A percentile compares a stretch with the other conserved stretches of the same genome.
phyloP scores from a whole-genome alignment of 2,797 vertebrate genomes.

The Perodicticus potto region DNA sequence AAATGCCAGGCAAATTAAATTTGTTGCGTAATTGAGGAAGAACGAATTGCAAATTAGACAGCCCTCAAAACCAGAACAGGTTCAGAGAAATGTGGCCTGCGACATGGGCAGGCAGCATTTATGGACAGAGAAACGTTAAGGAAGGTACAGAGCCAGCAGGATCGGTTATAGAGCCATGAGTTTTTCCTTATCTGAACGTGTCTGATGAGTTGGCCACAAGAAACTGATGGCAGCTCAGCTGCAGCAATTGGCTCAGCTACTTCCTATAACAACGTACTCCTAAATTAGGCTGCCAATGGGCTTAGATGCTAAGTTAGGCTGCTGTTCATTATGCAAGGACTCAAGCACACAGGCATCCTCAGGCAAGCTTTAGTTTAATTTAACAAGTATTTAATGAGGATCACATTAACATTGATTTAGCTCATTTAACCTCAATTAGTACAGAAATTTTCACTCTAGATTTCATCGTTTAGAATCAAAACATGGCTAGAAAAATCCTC shows the following conservation, averaged over 20 bases:
- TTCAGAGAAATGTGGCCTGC: background rate
- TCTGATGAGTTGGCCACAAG: background rate
- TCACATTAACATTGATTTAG: conserved; percentile 57
- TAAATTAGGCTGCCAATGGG: background rate
- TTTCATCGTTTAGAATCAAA: conserved; percentile 45
- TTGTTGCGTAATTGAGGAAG: background rate
- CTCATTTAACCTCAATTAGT: conserved; percentile 56
- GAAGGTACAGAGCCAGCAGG: background rate
- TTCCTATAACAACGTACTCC: background rate
- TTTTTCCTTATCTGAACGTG: background rate
- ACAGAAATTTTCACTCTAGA: conserved; percentile 16
- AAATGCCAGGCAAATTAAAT: background rate
- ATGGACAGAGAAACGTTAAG: background rate
- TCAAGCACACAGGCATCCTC: background rate
- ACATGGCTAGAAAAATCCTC: conserved; percentile 40
- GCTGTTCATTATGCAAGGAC: background rate
- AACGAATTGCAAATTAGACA: background rate
- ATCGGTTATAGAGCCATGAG: background rate
- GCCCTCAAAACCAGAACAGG: background rate
- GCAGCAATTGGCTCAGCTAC: background rate
- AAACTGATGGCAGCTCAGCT: background rate
- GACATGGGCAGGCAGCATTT: background rate
- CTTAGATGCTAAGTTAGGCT: background rate
- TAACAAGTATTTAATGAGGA: conserved; percentile 44
- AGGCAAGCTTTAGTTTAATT: background rate